Percentiles rank a stretch among this genome's conserved stretches.
phyloP scores from a whole-genome alignment of 2,113 vertebrate species.

The Scomber japonicus region DNA sequence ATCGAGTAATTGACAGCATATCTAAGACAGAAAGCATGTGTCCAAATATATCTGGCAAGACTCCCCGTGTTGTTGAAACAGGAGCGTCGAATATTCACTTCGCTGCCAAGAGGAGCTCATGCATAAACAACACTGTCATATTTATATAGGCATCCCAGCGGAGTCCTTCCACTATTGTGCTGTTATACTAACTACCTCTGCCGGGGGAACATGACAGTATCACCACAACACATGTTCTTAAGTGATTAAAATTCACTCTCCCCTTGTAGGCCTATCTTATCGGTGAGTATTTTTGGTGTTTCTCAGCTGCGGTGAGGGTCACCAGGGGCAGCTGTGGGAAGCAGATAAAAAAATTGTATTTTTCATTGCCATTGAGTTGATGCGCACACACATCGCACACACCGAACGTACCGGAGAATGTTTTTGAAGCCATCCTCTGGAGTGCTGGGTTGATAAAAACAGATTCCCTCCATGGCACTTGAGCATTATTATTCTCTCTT shows the following conservation, averaged over 20 bases:
- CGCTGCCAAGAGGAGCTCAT: constrained; percentile 75
- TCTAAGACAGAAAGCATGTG: constrained; percentile 25
- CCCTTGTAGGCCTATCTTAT: constrained; percentile 70
- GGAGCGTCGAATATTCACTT: constrained; percentile 52
- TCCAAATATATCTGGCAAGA: constrained; percentile 56
- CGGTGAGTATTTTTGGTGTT: constrained; percentile 61
- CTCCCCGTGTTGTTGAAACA: constrained; percentile 52
- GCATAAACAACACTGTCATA: constrained; percentile 81
- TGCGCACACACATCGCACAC: constrained; percentile 15
- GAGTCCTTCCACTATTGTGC: constrained; percentile 67
- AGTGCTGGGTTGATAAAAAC: constrained; percentile 68
- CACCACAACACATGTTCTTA: constrained; percentile 76
- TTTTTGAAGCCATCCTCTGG: constrained; percentile 61
- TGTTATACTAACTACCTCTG: constrained; percentile 77
- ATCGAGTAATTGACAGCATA: constrained; percentile 59
- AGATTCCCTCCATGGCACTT: constrained; percentile 63
- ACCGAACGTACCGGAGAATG: constrained; percentile 7
- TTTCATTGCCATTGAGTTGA: constrained; percentile 55
- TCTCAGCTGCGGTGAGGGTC: constrained; percentile 63
- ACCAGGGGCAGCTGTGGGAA: constrained; percentile 68
- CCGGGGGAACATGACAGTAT: constrained; percentile 79
- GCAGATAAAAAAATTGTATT: constrained; percentile 73
- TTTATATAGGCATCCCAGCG: constrained; percentile 71
- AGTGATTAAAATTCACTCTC: constrained; percentile 77
- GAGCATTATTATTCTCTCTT: constrained; percentile 63